A percentile compares a stretch with the other conserved stretches of the same genome.
phyloP scores from a whole-genome alignment of 1,140 invertebrate genomes.

The Aphidius gifuensis region DNA sequence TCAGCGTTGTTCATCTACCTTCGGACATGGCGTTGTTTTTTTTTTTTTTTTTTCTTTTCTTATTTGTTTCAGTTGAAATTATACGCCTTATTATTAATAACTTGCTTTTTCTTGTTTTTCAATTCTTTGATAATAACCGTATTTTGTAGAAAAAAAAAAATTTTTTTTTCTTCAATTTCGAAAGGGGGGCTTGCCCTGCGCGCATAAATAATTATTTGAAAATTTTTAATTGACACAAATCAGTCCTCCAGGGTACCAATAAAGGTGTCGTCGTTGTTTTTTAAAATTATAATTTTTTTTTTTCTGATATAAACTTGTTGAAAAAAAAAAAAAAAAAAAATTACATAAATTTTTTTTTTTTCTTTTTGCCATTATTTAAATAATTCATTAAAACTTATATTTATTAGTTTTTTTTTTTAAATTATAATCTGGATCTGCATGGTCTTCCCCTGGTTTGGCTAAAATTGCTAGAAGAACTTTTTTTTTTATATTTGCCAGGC shows the following conservation, averaged over 20 bases:
- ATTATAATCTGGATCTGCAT: too few relatives aligned
- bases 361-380: not conserved
- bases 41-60: not conserved
- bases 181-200: not conserved
- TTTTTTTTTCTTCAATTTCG: too few relatives aligned
- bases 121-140: too few relatives aligned
- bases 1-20: slow-evolving; percentile 50
- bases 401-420: too few relatives aligned
- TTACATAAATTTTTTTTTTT: slow-evolving; percentile 39
- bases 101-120: too few relatives aligned
- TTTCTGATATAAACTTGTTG: not conserved
- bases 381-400: too few relatives aligned
- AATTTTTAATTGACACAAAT: slow-evolving; percentile 29
- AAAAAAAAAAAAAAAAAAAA: not conserved
- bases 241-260: slow-evolving; percentile 36
- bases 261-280: slow-evolving; percentile 14
- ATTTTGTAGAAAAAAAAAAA: too few relatives aligned
- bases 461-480: slow-evolving; percentile 13
- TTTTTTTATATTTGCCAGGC: slow-evolving; percentile 29
- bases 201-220: slow-evolving; percentile 20
- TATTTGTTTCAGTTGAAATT: too few relatives aligned
- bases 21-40: slow-evolving; percentile 20
- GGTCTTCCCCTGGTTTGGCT: not conserved
- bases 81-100: too few relatives aligned
- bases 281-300: not conserved